These are phyloP conservation scores for Branchinecta sandiegonensis DNA, from an alignment of 2,888 invertebrate species.

Conservation along the genomic window DNA sequence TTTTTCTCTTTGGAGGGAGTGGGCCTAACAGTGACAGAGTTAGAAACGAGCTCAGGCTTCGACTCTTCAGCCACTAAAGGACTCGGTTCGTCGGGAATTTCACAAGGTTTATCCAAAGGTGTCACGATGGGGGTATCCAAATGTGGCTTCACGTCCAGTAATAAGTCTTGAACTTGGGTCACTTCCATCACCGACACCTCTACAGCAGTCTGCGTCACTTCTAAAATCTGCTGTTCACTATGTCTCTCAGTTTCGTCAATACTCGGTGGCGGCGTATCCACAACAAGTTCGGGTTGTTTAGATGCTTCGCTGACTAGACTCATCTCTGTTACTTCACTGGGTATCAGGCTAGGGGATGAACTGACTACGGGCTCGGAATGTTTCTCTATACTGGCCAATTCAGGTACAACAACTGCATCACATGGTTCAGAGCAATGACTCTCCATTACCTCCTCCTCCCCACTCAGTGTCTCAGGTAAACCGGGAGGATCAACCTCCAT, in stretches of 20 bases:
- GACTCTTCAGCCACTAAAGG: not conserved
- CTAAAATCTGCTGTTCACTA: no score
- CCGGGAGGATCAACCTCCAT: not conserved
- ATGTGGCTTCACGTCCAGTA: not conserved
- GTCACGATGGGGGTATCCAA: not conserved
- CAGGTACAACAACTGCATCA: constrained; percentile 10
- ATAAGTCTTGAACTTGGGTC: not conserved
- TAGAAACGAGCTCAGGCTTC: not conserved
- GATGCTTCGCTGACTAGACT: constrained; percentile 1
- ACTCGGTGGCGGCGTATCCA: constrained; percentile 3
- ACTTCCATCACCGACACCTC: not conserved
- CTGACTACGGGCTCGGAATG: not conserved
- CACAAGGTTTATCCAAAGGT: not conserved
- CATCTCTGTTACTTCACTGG: constrained; percentile 15
- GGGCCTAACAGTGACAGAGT: not conserved
- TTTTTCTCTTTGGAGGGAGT: constrained; percentile 2
- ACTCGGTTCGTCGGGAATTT: not conserved
- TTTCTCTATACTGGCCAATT: not conserved
- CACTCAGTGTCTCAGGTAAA: not conserved
- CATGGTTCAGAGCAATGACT: not conserved
- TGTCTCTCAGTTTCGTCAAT: not conserved
- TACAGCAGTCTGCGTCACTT: no score
- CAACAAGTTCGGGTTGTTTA: not conserved
- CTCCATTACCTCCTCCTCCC: not conserved
- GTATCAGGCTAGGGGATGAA: not conserved